Conservation (phyloP, 2,113 vertebrate genomes). For the Pygoscelis antarcticus region DNA sequence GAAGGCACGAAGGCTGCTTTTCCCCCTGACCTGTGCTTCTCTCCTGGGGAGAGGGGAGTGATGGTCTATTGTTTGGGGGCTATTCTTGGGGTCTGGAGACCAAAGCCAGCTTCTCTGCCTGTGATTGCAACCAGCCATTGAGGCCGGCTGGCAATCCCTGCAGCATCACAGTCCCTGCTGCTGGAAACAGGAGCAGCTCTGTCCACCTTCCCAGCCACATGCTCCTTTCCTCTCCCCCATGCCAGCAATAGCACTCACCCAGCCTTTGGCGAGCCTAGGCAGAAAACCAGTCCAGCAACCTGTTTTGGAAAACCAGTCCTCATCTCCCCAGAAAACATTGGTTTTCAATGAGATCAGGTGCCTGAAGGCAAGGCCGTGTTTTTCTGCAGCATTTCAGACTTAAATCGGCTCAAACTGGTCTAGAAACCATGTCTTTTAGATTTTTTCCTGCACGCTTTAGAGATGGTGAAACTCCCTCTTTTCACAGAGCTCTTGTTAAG, state of each 20-base stretch:
- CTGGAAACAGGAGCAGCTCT: neutral
- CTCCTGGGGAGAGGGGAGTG: neutral
- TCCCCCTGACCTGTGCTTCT: neutral
- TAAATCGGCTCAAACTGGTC: neutral
- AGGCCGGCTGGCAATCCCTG: neutral
- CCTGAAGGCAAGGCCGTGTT: neutral
- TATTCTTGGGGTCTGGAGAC: neutral
- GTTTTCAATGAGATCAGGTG: slow-evolving; percentile 14
- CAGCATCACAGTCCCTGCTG: neutral
- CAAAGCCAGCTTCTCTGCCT: neutral
- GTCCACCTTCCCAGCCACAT: neutral
- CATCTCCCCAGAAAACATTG: neutral
- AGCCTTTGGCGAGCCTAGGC: neutral
- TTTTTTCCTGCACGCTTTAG: neutral
- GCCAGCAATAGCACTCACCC: neutral
- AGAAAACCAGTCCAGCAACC: slow-evolving; percentile 6
- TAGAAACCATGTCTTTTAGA: neutral
- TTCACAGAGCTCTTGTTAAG: neutral
- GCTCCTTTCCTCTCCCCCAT: neutral
- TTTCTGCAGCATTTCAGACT: neutral
- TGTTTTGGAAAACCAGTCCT: neutral
- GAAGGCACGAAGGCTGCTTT: neutral
- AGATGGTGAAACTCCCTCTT: neutral
- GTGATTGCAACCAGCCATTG: neutral
- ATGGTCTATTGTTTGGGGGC: neutral